These are phyloP conservation scores for Pituophis catenifer DNA, from an alignment of 2,113 vertebrate genomes.

Conservation along the genomic window DNA sequence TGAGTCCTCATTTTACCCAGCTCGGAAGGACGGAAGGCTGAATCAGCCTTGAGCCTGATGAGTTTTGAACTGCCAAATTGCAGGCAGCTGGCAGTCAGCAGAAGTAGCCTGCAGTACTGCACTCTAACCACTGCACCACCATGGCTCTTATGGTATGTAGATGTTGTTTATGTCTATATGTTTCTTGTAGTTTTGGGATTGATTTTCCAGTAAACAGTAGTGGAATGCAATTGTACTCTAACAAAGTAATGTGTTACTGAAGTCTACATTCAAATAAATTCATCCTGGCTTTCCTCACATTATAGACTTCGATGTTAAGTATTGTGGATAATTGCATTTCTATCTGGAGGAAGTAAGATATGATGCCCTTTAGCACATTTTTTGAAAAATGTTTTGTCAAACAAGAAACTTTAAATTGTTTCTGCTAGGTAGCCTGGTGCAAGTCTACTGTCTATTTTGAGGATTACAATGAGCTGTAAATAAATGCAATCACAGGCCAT, in stretches of 20 bases:
- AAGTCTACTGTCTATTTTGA: constrained; percentile 26
- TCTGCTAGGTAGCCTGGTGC: constrained; percentile 8
- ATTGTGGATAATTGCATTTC: not conserved
- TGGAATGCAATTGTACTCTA: not conserved
- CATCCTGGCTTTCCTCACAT: not conserved
- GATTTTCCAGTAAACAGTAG: not conserved
- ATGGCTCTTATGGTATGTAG: too few relatives aligned
- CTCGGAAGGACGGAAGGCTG: too few relatives aligned
- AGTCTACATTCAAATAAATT: constrained; percentile 7
- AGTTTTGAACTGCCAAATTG: too few relatives aligned
- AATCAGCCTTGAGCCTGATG: too few relatives aligned
- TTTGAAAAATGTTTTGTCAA: not conserved
- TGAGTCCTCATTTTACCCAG: too few relatives aligned
- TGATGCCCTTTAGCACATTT: not conserved
- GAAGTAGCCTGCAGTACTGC: too few relatives aligned
- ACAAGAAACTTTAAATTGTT: constrained; percentile 20
- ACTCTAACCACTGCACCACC: too few relatives aligned
- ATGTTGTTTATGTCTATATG: too few relatives aligned
- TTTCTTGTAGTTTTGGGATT: not conserved
- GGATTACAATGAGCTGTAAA: constrained; percentile 23
- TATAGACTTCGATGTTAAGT: not conserved
- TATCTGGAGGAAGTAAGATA: not conserved
- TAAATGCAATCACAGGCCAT: constrained; percentile 29
- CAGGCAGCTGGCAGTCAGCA: too few relatives aligned
- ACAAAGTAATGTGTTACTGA: not conserved